Conservation (phyloP, 2,113 vertebrate genomes). For the Labeo catla region DNA sequence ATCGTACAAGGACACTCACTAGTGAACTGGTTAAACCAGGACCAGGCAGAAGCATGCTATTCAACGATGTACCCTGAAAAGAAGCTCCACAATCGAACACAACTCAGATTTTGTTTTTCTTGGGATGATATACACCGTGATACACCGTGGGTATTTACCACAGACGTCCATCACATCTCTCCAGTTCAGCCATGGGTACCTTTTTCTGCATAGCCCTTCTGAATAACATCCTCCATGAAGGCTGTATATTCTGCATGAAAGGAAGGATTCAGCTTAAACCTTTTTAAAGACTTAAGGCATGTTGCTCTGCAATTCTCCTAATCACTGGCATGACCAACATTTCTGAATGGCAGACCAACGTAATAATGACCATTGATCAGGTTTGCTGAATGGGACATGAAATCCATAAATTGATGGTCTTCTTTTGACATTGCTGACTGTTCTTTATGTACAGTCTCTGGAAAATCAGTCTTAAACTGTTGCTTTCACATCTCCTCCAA, state of each 20-base stretch:
- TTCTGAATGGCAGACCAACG: neutral
- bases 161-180: constrained; percentile 8
- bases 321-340: neutral
- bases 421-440: constrained; percentile 17
- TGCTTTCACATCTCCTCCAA: constrained; percentile 22
- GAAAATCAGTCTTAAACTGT: constrained; percentile 29
- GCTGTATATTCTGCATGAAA: constrained; percentile 23
- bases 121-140: neutral
- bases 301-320: neutral
- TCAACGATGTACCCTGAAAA: constrained; percentile 14
- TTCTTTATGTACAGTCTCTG: constrained; percentile 10
- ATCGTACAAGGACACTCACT: neutral
- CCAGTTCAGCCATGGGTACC: neutral
- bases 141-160: constrained; percentile 26
- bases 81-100: neutral
- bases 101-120: neutral
- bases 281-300: neutral
- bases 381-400: neutral
- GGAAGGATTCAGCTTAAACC: neutral
- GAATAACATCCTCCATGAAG: neutral
- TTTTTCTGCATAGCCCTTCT: neutral
- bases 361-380: neutral
- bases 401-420: constrained; percentile 28
- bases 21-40: neutral
- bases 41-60: neutral